Evolutionary conservation across 2,113 vertebrate species (phyloP), one percentile per base, ranked within the genome.

Genomic region (Perca fluviatilis): DNA sequence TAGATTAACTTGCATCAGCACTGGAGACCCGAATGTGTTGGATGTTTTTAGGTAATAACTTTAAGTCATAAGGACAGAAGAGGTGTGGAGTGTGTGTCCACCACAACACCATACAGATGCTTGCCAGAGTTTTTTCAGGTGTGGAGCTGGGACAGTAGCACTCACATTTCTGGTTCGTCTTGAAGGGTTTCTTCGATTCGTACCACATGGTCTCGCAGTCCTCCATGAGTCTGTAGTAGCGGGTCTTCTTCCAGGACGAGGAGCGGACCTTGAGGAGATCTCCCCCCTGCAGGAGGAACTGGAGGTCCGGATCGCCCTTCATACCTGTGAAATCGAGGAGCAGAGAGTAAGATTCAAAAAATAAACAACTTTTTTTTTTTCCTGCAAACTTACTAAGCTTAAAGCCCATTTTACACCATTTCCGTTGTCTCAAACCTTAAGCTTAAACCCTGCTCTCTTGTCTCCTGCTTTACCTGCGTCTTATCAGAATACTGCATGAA

Each of bases 141-240:
- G 43, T 54, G 25, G 14, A 64, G 53, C 73, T n/a, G 33, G 53
- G 63, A 51, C 43, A 0, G 30, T 33, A 19, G 83, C 74, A 90
- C 95, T 96, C 92, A 96, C 95, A 96, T 40, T 93, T 95, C 68
- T 93, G 86, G 16, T 86, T 96, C 13, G 93, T 93, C 79, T 92
- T 95, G 85, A 98, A 93, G 86, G 93, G 58, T 91, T 97, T 99
- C 87, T 96, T 97, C 0, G 98, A 99, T 72, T 99, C 97, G 9
- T 96, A 96, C 97, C 97, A 99, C 89, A 99, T 94, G n/a, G 98
- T 99, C 91, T 96, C 97, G 91, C 98, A 99, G 95, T 99, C 98
- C 13, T 99, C 98, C 90, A 97, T 97, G 10, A 99, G 93, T 89
- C 96, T 98, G 80, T 96, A 98, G 92, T 95, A 97, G 11, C 98